Conservation (phyloP, 2,888 invertebrate species). For the Anodontia alba region DNA sequence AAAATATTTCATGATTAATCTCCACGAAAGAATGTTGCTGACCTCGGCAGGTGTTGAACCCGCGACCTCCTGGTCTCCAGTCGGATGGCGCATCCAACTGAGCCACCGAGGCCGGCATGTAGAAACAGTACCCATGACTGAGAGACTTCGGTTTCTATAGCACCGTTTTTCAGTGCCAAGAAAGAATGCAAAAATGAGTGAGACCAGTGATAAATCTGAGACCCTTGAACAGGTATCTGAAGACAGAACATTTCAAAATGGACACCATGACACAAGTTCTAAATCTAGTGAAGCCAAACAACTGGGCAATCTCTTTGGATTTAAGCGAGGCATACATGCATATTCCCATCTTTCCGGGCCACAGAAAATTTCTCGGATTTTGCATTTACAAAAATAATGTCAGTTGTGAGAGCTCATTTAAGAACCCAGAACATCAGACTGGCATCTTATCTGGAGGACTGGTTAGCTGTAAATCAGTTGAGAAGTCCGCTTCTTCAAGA, state of each 20-base stretch:
- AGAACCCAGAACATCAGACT: slow-evolving; percentile 19
- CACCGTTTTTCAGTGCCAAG: slow-evolving; percentile 38
- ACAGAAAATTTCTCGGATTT: slow-evolving; percentile 19
- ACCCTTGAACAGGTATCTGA: slow-evolving; percentile 47
- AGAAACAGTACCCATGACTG: background rate
- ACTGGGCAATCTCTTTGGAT: slow-evolving; percentile 42
- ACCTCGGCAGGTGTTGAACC: too few relatives aligned
- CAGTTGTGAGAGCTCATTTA: slow-evolving; percentile 41
- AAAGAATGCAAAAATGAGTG: slow-evolving; percentile 32
- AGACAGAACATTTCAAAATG: slow-evolving; percentile 51
- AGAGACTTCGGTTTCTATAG: slow-evolving; percentile 43
- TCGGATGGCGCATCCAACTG: too few relatives aligned
- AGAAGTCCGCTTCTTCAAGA: slow-evolving; percentile 1
- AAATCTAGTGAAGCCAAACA: slow-evolving; percentile 31
- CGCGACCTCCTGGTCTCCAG: too few relatives aligned
- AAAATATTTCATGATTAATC: too few relatives aligned
- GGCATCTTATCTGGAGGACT: slow-evolving; percentile 31
- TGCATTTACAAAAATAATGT: slow-evolving; percentile 31
- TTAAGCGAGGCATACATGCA: slow-evolving; percentile 35
- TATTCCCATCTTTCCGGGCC: slow-evolving; percentile 32
- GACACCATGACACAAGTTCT: slow-evolving; percentile 38
- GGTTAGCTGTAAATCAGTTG: slow-evolving; percentile 17
- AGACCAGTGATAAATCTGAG: slow-evolving; percentile 49
- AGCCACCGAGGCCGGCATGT: too few relatives aligned
- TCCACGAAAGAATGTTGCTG: too few relatives aligned